Evolutionary conservation across 2,113 vertebrate species (phyloP), one percentile per base, ranked within the genome.

Genomic region (Amazona guildingii): DNA sequence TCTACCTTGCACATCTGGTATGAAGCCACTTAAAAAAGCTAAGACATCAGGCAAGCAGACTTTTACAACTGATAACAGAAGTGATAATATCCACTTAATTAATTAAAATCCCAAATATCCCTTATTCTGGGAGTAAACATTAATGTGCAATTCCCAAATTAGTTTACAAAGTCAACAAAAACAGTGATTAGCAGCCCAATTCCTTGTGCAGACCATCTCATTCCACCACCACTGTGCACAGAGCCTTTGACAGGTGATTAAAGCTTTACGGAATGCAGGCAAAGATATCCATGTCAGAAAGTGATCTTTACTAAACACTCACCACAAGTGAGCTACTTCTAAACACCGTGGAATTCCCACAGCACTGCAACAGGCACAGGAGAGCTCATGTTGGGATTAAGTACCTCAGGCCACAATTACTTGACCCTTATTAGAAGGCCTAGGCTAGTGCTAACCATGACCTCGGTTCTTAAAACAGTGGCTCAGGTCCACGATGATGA

Each of bases 281-380:
- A 63, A 24, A 88, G 90, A 81, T 64, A 92, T 55, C 83, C 69
- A 64, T 88, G 76, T 78, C 95, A 83, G 88, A 46, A 49, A 33
- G 21, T 0, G 68, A 96, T 96, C 90, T 33, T 95, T 92, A 94
- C 93, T 90, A 7, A 86, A 41, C 35, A 2, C 46, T 83, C 85
- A 1, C 33, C 9, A 1, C 51, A 61, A 49, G 61, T 35, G 64
- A 96, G 67, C 54, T n/a, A 29, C 59, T 90, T 90, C 12, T 11
- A 49, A 95, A 62, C 0, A 0, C 70, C 1, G 0, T 0, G 8
- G 20, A 1, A 0, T 55, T 96, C 82, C 90, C 93, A 94, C 78
- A 86, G 67, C 4, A 0, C 7, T 1, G 41, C 74, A 57, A 4
- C 1, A 29, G 11, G 3, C 11, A 77, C 0, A 0, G 7, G 52